phyloP scores from a whole-genome alignment of 2,113 vertebrate species.

The Athene cunicularia region DNA sequence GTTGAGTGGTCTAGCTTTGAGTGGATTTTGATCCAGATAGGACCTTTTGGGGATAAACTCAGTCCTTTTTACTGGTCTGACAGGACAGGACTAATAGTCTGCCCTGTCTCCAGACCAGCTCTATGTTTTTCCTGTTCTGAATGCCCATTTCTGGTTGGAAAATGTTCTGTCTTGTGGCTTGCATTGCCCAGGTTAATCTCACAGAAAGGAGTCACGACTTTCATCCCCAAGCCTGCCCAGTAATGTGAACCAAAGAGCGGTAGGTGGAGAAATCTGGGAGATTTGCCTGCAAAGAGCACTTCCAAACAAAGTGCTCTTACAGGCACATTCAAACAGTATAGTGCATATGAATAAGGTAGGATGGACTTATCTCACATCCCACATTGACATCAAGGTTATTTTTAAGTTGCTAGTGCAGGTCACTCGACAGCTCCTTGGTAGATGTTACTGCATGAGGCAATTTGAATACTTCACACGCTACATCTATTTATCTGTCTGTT shows the following conservation, averaged over 20 bases:
- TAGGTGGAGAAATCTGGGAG: not conserved
- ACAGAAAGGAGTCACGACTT: not conserved
- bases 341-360: not conserved
- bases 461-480: not conserved
- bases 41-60: not conserved
- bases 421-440: not conserved
- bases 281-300: not conserved
- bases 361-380: not conserved
- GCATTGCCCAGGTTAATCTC: not conserved
- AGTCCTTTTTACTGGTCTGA: not conserved
- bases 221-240: fast-evolving
- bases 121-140: not conserved
- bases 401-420: not conserved
- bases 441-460: not conserved
- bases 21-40: not conserved
- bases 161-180: not conserved
- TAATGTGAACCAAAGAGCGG: not conserved
- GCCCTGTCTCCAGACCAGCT: not conserved
- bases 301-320: not conserved
- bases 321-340: not conserved
- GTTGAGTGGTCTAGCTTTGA: not conserved
- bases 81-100: not conserved
- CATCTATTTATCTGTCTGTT: not conserved
- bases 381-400: not conserved
- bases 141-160: not conserved